Evolutionary conservation across 30 jellyfish, hydroid and myxozoan species (phyloP), one percentile per base, ranked within the genome.

Genomic region (Nemopilema nomurai): DNA sequence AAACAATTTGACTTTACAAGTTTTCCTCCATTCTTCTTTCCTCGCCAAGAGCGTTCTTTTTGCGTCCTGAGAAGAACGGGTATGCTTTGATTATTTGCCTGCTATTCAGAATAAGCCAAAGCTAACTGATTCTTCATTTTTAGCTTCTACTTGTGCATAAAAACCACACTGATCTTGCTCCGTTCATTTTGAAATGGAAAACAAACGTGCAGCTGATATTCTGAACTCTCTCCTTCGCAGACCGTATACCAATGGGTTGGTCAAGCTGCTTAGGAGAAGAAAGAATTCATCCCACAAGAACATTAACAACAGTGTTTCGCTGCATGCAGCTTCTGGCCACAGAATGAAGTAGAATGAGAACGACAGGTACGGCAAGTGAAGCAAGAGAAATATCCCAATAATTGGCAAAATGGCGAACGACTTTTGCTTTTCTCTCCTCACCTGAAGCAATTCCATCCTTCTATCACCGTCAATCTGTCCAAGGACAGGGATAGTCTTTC

Each of bases 321-420:
- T 62, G 77, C 87, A 77, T 9, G 62, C 19, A 18, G 76, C 9
- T 64, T 24, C 49, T 8, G 31, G 30, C 87, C 87, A 77, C 19
- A 62, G 77, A 16, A 77, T 28, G 69, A 16, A 77, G 76, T 77
- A 77, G 16, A 77, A 28, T 1, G 87, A 51, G 31, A 77, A 77
- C 1, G 76, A 77, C 30, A 77, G 87, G 87, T 77, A 77, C 31
- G 87, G 87, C 25, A 77, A 27, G 65, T 77, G 87, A 17, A 64
- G 66, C 18, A 62, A 25, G 16, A 77, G 51, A 25, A 77, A 77
- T 18, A 77, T 27, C 6, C 78, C 77, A n/a, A 77, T 27, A 18
- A 77, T 77, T 0, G 65, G 33, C 1, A 64, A 65, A 28, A 77
- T 77, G 0, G 69, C 65, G 25, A 1, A 62, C 20, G 87, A 64